Percentiles rank a stretch among this genome's conserved stretches.
Conservation (phyloP, 2,113 vertebrate genomes). For the Laticauda colubrina region DNA sequence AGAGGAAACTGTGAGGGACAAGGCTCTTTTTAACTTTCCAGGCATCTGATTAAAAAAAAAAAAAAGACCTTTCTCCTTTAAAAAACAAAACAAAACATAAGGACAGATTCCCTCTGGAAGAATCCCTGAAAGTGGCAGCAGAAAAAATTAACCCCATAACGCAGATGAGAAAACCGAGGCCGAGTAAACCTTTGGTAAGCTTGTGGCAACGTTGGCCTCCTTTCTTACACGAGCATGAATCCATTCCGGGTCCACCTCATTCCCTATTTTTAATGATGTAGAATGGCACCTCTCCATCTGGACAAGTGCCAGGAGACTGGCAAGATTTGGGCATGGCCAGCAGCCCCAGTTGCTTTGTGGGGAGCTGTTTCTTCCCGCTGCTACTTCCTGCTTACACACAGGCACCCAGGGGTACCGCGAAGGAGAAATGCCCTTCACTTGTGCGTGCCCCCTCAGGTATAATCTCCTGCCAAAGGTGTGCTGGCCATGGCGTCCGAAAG, state of each 20-base stretch:
- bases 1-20: too few species aligned
- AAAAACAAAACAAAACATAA: too few species aligned
- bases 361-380: too few species aligned
- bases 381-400: conserved; percentile 53
- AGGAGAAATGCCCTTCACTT: neutral
- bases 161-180: too few species aligned
- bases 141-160: too few species aligned
- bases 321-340: neutral
- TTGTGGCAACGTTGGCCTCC: too few species aligned
- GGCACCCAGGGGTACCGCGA: conserved; percentile 41
- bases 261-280: neutral
- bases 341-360: neutral
- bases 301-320: too few species aligned
- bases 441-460: conserved; percentile 53
- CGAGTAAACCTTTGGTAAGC: neutral
- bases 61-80: too few species aligned
- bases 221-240: neutral
- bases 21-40: too few species aligned
- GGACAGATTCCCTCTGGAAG: too few species aligned
- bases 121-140: too few species aligned
- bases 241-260: neutral
- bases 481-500: neutral
- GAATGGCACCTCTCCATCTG: neutral
- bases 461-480: conserved; percentile 66
- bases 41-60: too few species aligned